Conservation (phyloP, 2,113 vertebrate species). For the Tragelaphus imberbis region DNA sequence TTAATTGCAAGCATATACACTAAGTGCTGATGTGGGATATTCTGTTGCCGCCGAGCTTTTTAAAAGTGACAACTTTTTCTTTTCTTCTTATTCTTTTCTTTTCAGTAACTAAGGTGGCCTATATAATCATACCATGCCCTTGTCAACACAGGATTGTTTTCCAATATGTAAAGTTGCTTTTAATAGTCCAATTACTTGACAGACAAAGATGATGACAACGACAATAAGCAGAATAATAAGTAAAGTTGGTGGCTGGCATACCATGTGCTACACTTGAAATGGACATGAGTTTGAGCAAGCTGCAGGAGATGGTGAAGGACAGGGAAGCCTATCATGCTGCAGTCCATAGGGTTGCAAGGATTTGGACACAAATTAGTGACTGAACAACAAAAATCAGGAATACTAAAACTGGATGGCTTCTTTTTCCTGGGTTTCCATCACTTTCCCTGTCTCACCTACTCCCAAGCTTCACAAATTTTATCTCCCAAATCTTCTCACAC, state of each 20-base stretch:
- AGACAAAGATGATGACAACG: neutral
- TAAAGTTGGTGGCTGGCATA: neutral
- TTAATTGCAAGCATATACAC: constrained; percentile 66
- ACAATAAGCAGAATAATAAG: neutral
- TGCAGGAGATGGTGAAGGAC: neutral
- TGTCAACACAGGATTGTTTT: constrained; percentile 49
- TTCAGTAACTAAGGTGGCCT: constrained; percentile 66
- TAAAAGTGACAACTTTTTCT: constrained; percentile 56
- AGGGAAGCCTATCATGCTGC: neutral
- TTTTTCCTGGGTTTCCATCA: neutral
- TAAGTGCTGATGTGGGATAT: constrained; percentile 68
- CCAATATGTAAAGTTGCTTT: constrained; percentile 11
- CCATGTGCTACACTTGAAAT: neutral
- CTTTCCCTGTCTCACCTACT: neutral
- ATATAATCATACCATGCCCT: constrained; percentile 34
- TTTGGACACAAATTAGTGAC: neutral
- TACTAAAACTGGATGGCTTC: neutral
- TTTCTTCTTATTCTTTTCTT: constrained; percentile 57
- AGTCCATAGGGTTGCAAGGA: neutral
- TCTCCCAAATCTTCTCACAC: neutral
- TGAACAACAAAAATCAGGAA: neutral
- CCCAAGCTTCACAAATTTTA: neutral
- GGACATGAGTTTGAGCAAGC: neutral
- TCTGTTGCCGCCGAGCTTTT: constrained; percentile 62
- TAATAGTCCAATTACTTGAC: constrained; percentile 6